Evolutionary conservation across 2,113 vertebrate genomes (phyloP).

Genomic region (Dunckerocampus dactyliophorus): DNA sequence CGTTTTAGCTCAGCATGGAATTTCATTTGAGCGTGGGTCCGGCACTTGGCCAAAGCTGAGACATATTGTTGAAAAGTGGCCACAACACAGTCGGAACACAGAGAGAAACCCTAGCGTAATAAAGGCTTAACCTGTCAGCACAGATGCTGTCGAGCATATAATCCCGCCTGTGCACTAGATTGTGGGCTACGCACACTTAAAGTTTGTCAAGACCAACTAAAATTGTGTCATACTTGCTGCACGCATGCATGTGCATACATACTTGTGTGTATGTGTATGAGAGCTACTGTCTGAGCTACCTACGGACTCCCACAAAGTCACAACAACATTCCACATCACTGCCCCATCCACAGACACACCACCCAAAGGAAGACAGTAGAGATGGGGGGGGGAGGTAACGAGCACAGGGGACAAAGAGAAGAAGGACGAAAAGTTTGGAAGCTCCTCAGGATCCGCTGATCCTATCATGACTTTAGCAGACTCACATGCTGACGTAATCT

Average conservation of each 20-base stretch:
- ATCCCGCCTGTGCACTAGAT: constrained; percentile 44
- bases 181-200: constrained; percentile 11
- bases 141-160: constrained; percentile 45
- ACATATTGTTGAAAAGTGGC: constrained; percentile 37
- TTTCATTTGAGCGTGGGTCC: constrained; percentile 8
- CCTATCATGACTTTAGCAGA: constrained; percentile 12
- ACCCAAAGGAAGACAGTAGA: constrained; percentile 39
- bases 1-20: constrained; percentile 9
- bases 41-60: constrained; percentile 11
- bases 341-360: constrained; percentile 48
- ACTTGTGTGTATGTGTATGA: constrained; percentile 16
- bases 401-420: constrained; percentile 27
- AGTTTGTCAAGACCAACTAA: constrained; percentile 15
- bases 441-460: not conserved
- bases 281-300: constrained; percentile 54
- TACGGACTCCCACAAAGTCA: constrained; percentile 48
- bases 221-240: constrained; percentile 15
- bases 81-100: constrained; percentile 39
- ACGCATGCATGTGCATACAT: constrained; percentile 24
- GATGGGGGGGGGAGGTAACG: constrained; percentile 19
- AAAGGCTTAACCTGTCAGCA: constrained; percentile 59
- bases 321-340: constrained; percentile 65
- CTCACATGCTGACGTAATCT: not conserved
- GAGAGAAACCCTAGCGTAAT: constrained; percentile 33
- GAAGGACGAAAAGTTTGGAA: constrained; percentile 10